phyloP scores from a whole-genome alignment of 2,888 invertebrate genomes.

The Conops quadrifasciatus region DNA sequence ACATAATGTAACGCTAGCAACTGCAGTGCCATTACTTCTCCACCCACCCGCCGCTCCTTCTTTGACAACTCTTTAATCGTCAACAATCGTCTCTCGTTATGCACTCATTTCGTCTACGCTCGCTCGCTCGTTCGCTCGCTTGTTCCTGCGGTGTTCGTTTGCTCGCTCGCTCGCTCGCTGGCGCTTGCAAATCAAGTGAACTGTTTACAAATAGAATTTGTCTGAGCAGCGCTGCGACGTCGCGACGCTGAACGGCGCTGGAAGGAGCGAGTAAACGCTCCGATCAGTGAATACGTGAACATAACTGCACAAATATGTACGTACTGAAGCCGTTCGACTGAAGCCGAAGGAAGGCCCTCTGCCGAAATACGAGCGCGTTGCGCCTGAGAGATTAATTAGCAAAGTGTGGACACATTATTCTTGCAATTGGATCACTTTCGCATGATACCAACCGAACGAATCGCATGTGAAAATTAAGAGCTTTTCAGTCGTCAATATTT shows the following conservation, averaged over 20 bases:
- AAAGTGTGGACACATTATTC: conserved; percentile 56
- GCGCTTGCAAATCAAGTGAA: conserved; percentile 64
- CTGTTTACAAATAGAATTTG: conserved; percentile 65
- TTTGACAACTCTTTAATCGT: conserved; percentile 34
- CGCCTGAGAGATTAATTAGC: conserved; percentile 54
- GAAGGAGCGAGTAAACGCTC: conserved; percentile 61
- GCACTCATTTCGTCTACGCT: background rate
- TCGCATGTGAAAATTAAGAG: conserved; percentile 22
- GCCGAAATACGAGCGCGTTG: too few species aligned
- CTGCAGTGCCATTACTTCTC: conserved; percentile 11
- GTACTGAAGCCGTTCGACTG: background rate
- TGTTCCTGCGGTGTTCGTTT: background rate
- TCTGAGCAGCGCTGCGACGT: conserved; percentile 50
- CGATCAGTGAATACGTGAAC: conserved; percentile 64
- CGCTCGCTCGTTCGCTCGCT: conserved; percentile 8
- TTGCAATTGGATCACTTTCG: conserved; percentile 56
- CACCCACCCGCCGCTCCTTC: background rate
- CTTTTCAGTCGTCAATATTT: background rate
- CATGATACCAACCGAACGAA: background rate
- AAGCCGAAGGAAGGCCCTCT: conserved; percentile 19
- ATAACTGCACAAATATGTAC: conserved; percentile 63
- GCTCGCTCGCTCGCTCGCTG: conserved; percentile 46
- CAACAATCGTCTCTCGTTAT: conserved; percentile 18
- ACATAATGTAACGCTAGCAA: conserved; percentile 29
- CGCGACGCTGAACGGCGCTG: conserved; percentile 42